These are phyloP conservation scores for Deilephila elpenor DNA, from an alignment of 2,888 invertebrate genomes.

Conservation along the genomic window DNA sequence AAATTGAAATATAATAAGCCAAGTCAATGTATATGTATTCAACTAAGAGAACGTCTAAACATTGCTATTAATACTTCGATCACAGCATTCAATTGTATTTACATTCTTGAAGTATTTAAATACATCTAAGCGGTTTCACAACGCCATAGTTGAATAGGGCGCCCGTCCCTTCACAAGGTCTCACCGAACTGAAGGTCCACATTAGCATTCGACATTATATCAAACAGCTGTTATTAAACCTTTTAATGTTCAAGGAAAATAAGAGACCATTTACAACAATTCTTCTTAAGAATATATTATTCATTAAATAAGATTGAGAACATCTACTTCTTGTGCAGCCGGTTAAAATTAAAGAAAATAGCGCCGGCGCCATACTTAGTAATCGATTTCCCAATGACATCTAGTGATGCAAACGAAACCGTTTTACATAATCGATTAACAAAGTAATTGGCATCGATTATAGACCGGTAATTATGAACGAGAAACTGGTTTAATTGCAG, in stretches of 20 bases:
- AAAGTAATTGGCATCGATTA: background rate
- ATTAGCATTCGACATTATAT: slow-evolving; percentile 1
- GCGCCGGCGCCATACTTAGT: background rate
- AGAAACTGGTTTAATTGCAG: background rate
- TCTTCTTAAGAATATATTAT: too few species aligned
- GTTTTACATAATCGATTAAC: slow-evolving; percentile 9
- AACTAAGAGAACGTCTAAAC: too few species aligned
- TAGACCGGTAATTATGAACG: background rate
- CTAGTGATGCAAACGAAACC: background rate
- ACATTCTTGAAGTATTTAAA: background rate
- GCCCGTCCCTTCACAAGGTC: slow-evolving; percentile 25
- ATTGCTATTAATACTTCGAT: background rate
- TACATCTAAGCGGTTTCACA: background rate
- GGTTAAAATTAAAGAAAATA: background rate
- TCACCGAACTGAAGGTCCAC: slow-evolving; percentile 5
- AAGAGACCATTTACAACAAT: too few species aligned
- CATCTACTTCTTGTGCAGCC: background rate
- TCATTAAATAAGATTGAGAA: too few species aligned
- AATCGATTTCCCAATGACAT: background rate
- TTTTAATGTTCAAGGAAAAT: background rate
- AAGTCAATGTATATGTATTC: too few species aligned
- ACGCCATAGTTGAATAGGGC: background rate
- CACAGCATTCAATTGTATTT: background rate
- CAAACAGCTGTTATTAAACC: background rate
- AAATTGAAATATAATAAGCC: too few species aligned